phyloP scores from a whole-genome alignment of 2,113 vertebrate species.

The Psittacara wagleri region DNA sequence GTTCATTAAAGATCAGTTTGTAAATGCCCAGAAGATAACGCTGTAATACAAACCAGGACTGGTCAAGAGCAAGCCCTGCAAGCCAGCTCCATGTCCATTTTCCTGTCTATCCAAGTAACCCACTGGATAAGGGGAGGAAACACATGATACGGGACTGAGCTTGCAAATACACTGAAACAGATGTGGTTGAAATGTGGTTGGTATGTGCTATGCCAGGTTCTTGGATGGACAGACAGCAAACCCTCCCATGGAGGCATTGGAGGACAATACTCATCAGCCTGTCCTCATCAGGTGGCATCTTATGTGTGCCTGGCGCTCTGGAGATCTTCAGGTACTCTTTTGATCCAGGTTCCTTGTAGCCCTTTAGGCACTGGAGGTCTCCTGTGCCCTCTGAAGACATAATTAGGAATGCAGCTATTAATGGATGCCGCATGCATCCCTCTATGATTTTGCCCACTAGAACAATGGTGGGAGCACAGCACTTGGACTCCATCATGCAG shows the following conservation, averaged over 20 bases:
- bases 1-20: not conserved
- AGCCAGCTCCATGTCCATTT: not conserved
- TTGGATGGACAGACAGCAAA: not conserved
- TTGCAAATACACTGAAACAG: accelerated
- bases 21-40: not conserved
- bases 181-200: not conserved
- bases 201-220: not conserved
- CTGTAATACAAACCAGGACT: not conserved
- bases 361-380: not conserved
- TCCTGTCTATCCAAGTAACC: not conserved
- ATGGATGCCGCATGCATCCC: not conserved
- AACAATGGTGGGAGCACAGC: not conserved
- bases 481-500: not conserved
- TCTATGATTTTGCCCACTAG: not conserved
- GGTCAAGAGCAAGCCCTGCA: not conserved
- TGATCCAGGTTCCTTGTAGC: not conserved
- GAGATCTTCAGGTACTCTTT: not conserved
- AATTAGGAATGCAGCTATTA: not conserved
- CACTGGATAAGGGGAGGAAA: not conserved
- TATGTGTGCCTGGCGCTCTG: not conserved
- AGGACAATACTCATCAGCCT: not conserved
- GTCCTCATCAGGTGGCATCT: not conserved
- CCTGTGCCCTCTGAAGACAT: not conserved
- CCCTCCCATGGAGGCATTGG: accelerated
- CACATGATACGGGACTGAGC: accelerated